These are phyloP conservation scores for Malacoraja senta DNA, from an alignment of 2,797 vertebrate genomes.

Conservation along the genomic window DNA sequence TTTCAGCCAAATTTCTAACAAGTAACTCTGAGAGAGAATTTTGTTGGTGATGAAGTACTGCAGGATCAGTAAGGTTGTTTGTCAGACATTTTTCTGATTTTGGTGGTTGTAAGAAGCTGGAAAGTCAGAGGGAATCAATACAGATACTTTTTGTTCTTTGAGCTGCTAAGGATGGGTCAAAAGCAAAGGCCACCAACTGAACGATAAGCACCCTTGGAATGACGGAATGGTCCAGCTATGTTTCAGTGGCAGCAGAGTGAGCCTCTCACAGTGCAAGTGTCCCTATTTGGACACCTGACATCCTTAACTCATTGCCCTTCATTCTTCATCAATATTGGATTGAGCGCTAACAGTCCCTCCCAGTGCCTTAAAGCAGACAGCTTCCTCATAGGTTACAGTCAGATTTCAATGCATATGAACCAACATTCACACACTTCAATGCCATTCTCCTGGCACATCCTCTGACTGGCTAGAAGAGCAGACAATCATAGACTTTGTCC, in stretches of 20 bases:
- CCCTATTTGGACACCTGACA: background rate
- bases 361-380: background rate
- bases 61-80: background rate
- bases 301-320: background rate
- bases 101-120: background rate
- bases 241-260: background rate
- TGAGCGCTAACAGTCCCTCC: background rate
- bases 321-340: background rate
- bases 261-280: background rate
- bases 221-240: background rate
- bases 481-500: background rate
- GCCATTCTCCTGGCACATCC: background rate
- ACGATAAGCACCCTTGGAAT: background rate
- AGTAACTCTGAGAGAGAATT: too few species aligned
- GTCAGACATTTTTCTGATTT: background rate
- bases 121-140: background rate
- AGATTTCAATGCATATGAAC: background rate
- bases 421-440: background rate
- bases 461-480: background rate
- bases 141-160: background rate
- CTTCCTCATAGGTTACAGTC: background rate
- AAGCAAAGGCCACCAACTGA: conserved; percentile 9
- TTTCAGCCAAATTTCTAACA: background rate
- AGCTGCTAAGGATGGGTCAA: background rate
- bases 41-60: background rate